These are phyloP conservation scores for Galerucella pusilla DNA, from an alignment of 2,888 invertebrate genomes.

Conservation along the genomic window DNA sequence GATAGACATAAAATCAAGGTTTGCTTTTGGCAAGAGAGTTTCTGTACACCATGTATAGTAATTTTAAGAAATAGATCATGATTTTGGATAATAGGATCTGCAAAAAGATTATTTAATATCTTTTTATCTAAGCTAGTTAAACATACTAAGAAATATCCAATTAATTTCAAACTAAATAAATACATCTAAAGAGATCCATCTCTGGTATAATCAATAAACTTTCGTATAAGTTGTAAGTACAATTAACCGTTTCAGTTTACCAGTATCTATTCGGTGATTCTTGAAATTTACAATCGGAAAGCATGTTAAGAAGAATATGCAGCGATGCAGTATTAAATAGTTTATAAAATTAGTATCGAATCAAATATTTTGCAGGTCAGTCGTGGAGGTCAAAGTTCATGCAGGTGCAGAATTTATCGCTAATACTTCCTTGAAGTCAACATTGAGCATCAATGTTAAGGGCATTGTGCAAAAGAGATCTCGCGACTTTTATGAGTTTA, in stretches of 20 bases:
- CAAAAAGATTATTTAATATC: no score
- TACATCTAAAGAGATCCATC: neutral
- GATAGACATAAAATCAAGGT: no score
- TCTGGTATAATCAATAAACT: neutral
- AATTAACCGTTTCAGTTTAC: neutral
- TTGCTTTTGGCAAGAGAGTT: no score
- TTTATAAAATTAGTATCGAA: conserved; percentile 34
- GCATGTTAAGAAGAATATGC: conserved; percentile 6
- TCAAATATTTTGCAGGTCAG: conserved; percentile 41
- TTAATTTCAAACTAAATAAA: neutral
- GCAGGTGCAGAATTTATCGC: conserved; percentile 33
- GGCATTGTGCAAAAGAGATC: neutral
- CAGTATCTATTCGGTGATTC: neutral
- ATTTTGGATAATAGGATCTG: no score
- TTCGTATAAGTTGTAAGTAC: neutral
- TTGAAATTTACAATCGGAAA: neutral
- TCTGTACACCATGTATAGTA: no score
- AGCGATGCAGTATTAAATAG: conserved; percentile 7
- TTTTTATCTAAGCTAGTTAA: no score
- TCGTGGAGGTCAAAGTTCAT: conserved; percentile 41
- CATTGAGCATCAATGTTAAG: neutral
- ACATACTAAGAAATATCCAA: no score
- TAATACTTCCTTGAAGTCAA: conserved; percentile 8
- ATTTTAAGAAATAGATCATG: no score
- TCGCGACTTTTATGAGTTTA: neutral